Evolutionary conservation across 2,797 vertebrate genomes (phyloP).

Genomic region (Podarcis siculus): DNA sequence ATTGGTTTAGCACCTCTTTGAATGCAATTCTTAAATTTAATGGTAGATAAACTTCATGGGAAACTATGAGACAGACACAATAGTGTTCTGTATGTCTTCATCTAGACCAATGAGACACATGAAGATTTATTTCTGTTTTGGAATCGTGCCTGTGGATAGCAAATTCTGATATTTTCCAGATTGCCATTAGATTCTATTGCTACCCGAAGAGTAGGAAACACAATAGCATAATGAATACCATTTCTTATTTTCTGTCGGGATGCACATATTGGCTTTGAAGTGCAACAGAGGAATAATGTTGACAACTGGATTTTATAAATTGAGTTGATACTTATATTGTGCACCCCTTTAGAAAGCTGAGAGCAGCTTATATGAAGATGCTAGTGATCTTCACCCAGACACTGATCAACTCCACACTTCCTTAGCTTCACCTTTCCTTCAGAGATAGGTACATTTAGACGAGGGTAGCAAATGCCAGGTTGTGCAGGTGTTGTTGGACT

Average conservation of each 20-base stretch:
- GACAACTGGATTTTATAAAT: background rate
- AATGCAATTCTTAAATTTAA: conserved; percentile 46
- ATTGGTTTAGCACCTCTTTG: conserved; percentile 60
- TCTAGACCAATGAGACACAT: fast-evolving
- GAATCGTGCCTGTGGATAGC: background rate
- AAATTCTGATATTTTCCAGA: background rate
- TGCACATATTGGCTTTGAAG: background rate
- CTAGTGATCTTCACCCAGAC: background rate
- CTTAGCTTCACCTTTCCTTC: background rate
- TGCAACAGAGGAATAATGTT: background rate
- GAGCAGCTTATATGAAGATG: background rate
- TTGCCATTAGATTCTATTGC: background rate
- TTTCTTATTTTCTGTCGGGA: background rate
- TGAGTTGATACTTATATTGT: background rate
- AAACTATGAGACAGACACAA: background rate
- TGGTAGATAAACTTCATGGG: background rate
- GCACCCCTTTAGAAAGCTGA: background rate
- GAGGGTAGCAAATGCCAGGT: background rate
- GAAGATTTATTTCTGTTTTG: conserved; percentile 19
- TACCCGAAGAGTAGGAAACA: background rate
- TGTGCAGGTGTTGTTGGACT: too few species aligned
- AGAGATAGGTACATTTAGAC: background rate
- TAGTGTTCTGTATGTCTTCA: conserved; percentile 24
- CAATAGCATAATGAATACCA: background rate
- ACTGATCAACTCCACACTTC: background rate